Conservation (phyloP, 2,113 vertebrate genomes). For the Bolborhynchus lineola region DNA sequence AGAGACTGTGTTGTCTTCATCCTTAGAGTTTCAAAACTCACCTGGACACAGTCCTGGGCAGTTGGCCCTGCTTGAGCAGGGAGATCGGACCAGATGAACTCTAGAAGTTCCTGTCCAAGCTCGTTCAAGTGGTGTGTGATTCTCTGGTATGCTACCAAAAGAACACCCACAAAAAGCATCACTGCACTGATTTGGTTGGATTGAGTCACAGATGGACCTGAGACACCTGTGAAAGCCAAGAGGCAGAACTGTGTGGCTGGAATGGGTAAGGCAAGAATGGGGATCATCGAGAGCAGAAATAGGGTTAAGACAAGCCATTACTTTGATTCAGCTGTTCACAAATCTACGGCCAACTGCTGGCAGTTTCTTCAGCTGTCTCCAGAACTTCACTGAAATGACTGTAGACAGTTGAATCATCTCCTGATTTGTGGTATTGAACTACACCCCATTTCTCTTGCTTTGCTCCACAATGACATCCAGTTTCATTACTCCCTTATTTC, state of each 20-base stretch:
- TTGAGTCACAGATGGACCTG: neutral
- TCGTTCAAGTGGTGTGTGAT: neutral
- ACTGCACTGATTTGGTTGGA: no score
- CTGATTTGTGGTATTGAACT: neutral
- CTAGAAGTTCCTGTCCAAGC: neutral
- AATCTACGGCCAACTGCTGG: neutral
- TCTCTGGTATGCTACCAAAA: neutral
- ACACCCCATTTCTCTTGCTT: neutral
- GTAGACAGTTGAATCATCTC: neutral
- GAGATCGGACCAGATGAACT: accelerated
- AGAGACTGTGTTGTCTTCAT: no score
- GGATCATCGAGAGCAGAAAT: neutral
- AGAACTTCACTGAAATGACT: neutral
- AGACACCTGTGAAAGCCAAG: neutral
- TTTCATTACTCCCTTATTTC: neutral
- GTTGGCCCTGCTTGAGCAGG: neutral
- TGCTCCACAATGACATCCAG: neutral
- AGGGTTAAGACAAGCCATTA: neutral
- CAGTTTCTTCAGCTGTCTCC: neutral
- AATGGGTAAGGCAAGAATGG: neutral
- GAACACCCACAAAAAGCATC: neutral
- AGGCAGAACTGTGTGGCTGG: neutral
- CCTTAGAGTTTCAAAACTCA: neutral
- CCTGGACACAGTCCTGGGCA: neutral
- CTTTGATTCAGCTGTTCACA: neutral